These are phyloP conservation scores for Spheniscus humboldti DNA, from an alignment of 2,797 vertebrate genomes.

Conservation along the genomic window DNA sequence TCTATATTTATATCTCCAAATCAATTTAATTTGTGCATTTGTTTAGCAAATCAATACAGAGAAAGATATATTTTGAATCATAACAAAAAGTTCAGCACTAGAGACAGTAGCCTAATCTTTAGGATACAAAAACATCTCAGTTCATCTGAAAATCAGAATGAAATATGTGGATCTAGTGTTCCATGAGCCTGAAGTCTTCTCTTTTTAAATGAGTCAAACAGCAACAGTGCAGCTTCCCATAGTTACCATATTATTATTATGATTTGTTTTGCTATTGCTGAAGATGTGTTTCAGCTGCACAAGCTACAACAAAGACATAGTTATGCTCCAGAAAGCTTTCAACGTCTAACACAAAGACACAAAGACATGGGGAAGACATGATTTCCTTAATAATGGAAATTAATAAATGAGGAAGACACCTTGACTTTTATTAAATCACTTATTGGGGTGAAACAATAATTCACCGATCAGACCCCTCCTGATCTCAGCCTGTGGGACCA, in stretches of 20 bases:
- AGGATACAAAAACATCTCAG: not conserved
- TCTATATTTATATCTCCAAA: not conserved
- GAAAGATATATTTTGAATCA: not conserved
- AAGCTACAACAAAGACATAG: not conserved
- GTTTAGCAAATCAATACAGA: not conserved
- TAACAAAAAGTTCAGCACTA: not conserved
- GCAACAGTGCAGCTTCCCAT: not conserved
- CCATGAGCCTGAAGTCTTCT: not conserved
- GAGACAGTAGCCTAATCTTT: not conserved
- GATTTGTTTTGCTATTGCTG: not conserved
- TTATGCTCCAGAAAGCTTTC: not conserved
- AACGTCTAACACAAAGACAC: not conserved
- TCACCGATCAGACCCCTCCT: not conserved
- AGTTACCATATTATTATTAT: not conserved
- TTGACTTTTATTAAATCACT: not conserved
- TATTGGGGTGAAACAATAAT: not conserved
- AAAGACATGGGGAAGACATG: not conserved
- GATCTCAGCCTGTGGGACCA: not conserved
- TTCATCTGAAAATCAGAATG: not conserved
- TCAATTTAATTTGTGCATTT: not conserved
- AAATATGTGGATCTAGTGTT: not conserved
- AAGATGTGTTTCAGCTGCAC: not conserved
- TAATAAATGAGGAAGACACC: not conserved
- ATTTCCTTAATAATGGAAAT: not conserved
- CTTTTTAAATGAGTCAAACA: not conserved